Percentiles rank a stretch among this genome's conserved stretches.
Conservation (phyloP, 2,113 vertebrate genomes). For the Melanocharis versteri region DNA sequence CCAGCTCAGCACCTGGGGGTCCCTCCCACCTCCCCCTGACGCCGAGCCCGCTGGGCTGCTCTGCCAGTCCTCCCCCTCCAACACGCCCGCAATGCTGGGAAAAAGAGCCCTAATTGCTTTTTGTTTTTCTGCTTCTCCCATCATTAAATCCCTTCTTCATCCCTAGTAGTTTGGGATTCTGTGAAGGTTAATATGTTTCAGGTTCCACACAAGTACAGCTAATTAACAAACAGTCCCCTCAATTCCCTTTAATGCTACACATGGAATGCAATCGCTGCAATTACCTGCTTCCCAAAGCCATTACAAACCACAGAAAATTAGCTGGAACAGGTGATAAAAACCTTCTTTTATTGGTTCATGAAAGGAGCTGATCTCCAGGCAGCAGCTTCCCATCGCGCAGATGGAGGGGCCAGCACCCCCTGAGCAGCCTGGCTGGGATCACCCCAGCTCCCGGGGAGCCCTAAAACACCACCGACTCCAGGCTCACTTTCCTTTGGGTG, state of each 20-base stretch:
- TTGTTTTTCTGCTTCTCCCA: constrained; percentile 54
- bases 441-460: accelerated
- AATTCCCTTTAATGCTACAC: constrained; percentile 52
- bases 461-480: accelerated
- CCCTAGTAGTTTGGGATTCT: constrained; percentile 36
- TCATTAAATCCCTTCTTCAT: constrained; percentile 52
- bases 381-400: neutral
- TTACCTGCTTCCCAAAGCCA: constrained; percentile 53
- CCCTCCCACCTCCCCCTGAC: neutral
- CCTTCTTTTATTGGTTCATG: constrained; percentile 22
- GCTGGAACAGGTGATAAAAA: constrained; percentile 27
- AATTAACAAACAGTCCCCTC: constrained; percentile 55
- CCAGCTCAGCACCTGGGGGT: neutral
- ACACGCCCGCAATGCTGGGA: neutral
- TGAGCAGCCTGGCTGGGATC: neutral
- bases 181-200: constrained; percentile 60
- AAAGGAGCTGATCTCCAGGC: neutral
- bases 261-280: constrained; percentile 35
- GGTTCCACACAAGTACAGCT: constrained; percentile 61
- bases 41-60: neutral
- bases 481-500: accelerated
- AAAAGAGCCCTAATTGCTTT: neutral
- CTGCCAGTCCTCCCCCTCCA: neutral
- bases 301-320: constrained; percentile 34
- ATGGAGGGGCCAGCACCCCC: neutral